Percentiles rank a stretch among this genome's conserved stretches.
phyloP scores from a whole-genome alignment of 2,113 vertebrate species.

The Aplodontia rufa region DNA sequence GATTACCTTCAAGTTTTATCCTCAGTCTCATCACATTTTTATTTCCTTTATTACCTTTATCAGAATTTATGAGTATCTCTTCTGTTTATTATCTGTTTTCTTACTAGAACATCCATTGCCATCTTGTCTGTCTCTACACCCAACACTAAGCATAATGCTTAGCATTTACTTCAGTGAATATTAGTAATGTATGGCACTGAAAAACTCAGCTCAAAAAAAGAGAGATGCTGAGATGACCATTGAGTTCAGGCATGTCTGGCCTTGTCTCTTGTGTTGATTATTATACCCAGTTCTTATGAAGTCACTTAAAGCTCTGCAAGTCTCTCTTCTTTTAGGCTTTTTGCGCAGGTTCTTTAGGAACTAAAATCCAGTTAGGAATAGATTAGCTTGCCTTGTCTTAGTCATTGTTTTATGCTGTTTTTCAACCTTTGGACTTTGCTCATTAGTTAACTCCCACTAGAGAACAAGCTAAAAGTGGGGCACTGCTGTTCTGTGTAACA shows the following conservation, averaged over 20 bases:
- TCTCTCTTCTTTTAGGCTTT: not conserved
- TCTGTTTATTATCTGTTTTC: not conserved
- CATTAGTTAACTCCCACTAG: not conserved
- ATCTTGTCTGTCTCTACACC: not conserved
- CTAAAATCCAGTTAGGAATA: not conserved
- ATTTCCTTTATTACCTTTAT: conserved; percentile 37
- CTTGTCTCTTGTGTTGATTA: not conserved
- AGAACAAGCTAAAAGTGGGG: conserved; percentile 31
- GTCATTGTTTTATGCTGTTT: conserved; percentile 21
- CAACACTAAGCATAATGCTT: not conserved
- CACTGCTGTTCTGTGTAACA: not conserved
- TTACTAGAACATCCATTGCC: not conserved
- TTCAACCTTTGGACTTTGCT: conserved; percentile 1
- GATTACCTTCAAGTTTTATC: conserved; percentile 5
- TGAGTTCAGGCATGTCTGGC: conserved; percentile 8
- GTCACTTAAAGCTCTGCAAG: conserved; percentile 1
- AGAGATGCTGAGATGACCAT: not conserved
- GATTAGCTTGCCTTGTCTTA: not conserved
- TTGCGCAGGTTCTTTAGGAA: not conserved
- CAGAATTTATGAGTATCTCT: conserved; percentile 36
- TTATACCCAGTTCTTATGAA: not conserved
- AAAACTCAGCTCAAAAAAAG: conserved; percentile 38
- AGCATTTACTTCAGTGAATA: not conserved
- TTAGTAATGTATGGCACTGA: not conserved
- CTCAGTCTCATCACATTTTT: conserved; percentile 24